Conservation (phyloP, 2,888 invertebrate genomes). For the Rhingia campestris region DNA sequence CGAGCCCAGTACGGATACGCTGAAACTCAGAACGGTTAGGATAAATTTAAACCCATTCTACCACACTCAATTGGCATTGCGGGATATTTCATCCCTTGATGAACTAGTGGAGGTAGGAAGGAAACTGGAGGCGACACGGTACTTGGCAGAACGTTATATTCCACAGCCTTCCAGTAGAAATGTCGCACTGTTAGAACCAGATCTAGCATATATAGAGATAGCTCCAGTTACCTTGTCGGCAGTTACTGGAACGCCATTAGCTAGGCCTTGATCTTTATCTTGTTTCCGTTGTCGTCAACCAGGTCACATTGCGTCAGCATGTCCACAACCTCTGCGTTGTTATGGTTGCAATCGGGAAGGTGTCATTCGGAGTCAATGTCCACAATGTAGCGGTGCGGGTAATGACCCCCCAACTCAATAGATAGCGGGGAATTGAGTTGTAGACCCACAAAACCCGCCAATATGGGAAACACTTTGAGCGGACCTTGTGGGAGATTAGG, state of each 20-base stretch:
- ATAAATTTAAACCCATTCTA: background rate
- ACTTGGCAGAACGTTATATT: background rate
- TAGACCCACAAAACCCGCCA: background rate
- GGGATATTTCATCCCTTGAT: background rate
- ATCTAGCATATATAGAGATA: background rate
- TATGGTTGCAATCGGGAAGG: background rate
- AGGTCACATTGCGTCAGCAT: background rate
- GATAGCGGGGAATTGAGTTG: background rate
- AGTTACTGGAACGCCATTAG: background rate
- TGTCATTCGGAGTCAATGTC: background rate
- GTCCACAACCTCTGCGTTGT: background rate
- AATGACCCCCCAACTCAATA: background rate
- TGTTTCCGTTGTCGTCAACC: background rate
- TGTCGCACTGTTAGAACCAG: too few species aligned
- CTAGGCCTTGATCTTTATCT: background rate
- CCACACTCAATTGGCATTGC: background rate
- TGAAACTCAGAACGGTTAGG: background rate
- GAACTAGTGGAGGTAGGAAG: background rate
- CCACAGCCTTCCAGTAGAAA: background rate
- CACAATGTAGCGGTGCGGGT: background rate
- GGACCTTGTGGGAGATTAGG: background rate
- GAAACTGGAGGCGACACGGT: background rate
- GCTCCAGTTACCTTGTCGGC: background rate
- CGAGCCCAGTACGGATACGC: background rate
- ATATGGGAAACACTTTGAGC: background rate